Conservation (phyloP, 2,888 invertebrate genomes). For the Clistopyga incitator region DNA sequence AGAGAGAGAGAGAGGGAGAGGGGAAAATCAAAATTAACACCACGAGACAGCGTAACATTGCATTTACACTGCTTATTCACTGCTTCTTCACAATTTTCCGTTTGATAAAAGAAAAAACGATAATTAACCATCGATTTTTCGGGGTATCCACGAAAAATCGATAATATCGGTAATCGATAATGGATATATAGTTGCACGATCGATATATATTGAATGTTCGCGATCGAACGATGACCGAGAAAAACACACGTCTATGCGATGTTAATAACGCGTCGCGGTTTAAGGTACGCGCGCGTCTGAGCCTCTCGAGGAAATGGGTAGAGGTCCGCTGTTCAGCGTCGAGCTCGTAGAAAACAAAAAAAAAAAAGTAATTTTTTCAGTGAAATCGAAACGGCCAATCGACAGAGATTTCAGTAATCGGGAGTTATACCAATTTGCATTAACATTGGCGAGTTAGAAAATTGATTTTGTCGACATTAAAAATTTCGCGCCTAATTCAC, state of each 20-base stretch:
- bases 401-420: neutral
- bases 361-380: too few relatives aligned
- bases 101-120: neutral
- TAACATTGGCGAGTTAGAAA: neutral
- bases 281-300: neutral
- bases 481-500: neutral
- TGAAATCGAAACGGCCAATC: too few relatives aligned
- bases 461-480: neutral
- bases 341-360: too few relatives aligned
- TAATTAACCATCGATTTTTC: neutral
- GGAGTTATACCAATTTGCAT: neutral
- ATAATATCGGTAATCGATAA: neutral
- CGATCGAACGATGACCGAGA: neutral
- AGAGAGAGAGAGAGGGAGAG: conserved; percentile 7
- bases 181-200: neutral
- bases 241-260: neutral
- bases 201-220: neutral
- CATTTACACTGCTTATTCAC: conserved; percentile 5
- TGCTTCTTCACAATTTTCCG: neutral
- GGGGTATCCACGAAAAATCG: neutral
- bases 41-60: conserved; percentile 15
- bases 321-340: too few relatives aligned
- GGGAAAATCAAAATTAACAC: conserved; percentile 15
- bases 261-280: neutral
- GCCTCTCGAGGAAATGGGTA: neutral